A percentile compares a stretch with the other conserved stretches of the same genome.
Conservation (phyloP, 2,797 vertebrate genomes). For the Amniataba percoides region DNA sequence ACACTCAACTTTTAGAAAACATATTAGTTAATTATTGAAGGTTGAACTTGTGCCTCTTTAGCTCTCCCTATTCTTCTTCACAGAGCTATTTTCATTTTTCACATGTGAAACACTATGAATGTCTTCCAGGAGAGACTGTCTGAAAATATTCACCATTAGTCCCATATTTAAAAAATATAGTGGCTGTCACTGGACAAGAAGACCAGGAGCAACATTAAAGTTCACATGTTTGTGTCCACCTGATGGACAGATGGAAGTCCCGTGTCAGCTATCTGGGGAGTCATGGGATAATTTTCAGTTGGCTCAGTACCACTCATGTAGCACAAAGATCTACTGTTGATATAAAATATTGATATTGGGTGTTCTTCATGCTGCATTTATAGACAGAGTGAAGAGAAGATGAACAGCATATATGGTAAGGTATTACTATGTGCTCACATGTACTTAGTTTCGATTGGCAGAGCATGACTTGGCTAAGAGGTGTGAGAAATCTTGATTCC, state of each 20-base stretch:
- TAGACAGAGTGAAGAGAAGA: neutral
- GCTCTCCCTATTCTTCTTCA: too few relatives aligned
- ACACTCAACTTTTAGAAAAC: neutral
- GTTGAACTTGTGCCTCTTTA: too few relatives aligned
- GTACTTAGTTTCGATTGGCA: slow-evolving; percentile 35
- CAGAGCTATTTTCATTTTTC: too few relatives aligned
- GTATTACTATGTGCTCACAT: slow-evolving; percentile 1
- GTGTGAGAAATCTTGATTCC: slow-evolving; percentile 19
- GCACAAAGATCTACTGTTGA: neutral
- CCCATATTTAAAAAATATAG: too few relatives aligned
- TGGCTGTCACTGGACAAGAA: neutral
- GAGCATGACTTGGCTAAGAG: slow-evolving; percentile 36
- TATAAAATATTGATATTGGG: neutral
- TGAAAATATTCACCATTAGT: too few relatives aligned
- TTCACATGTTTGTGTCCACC: neutral
- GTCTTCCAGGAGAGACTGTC: too few relatives aligned
- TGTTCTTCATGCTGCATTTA: neutral
- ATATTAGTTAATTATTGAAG: too few relatives aligned
- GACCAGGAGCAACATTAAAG: neutral
- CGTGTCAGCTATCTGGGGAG: neutral
- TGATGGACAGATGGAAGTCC: neutral
- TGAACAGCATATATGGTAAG: neutral
- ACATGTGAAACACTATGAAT: too few relatives aligned
- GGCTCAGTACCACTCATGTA: neutral
- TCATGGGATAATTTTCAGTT: neutral